Evolutionary conservation across 2,888 invertebrate genomes (phyloP).

Genomic region (Dryobotodes eremita): DNA sequence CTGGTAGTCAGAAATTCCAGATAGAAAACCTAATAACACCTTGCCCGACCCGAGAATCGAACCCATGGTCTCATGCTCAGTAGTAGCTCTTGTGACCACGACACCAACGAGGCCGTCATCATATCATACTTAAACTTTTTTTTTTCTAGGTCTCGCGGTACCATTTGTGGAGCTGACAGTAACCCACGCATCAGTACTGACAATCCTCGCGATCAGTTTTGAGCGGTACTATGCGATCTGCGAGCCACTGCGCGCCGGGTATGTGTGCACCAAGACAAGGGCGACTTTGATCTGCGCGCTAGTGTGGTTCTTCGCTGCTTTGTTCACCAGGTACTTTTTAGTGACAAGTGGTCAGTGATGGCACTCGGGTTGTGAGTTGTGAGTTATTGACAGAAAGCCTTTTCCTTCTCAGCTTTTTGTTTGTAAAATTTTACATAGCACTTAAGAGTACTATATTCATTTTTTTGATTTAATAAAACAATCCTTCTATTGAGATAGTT

Average conservation of each 20-base stretch:
- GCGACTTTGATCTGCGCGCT: constrained; percentile 95
- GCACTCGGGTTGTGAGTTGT: not conserved
- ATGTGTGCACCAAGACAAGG: constrained; percentile 96
- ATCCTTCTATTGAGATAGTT: too few relatives aligned
- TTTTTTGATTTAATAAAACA: too few relatives aligned
- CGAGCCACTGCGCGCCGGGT: constrained; percentile 96
- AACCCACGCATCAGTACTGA: constrained; percentile 97
- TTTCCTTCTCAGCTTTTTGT: too few relatives aligned
- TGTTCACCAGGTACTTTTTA: constrained; percentile 94
- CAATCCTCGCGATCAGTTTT: constrained; percentile 98
- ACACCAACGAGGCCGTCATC: too few relatives aligned
- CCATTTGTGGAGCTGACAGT: constrained; percentile 98
- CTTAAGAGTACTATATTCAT: too few relatives aligned
- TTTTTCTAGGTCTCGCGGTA: constrained; percentile 95
- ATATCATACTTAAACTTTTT: not conserved
- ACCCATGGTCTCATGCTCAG: too few relatives aligned
- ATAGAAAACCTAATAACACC: too few relatives aligned
- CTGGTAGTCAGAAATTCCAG: too few relatives aligned
- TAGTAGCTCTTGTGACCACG: too few relatives aligned
- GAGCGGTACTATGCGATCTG: constrained; percentile 97
- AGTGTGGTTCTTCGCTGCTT: constrained; percentile 96
- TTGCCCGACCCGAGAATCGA: too few relatives aligned
- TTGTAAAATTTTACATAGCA: too few relatives aligned
- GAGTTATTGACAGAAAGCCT: not conserved
- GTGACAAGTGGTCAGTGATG: constrained; percentile 24